Evolutionary conservation across 2,888 invertebrate species (phyloP), one percentile per base, ranked within the genome.

Genomic region (Ophioninae sp.): DNA sequence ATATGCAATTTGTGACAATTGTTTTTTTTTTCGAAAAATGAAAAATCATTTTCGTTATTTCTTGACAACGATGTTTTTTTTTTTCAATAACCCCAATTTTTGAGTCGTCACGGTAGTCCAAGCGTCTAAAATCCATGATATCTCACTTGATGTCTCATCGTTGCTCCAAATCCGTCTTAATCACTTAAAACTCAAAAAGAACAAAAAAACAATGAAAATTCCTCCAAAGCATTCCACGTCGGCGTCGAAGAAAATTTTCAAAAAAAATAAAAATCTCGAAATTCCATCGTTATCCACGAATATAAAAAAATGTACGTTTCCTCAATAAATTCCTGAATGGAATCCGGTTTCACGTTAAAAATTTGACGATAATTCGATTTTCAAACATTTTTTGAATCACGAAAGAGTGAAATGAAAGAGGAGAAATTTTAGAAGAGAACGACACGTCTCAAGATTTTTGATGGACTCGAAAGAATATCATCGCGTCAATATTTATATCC

Each of bases 401-500:
- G 58, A 22, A 20, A 63, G 22, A 20, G 22, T 67, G 17, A 71
- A 58, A 8, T 13, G 23, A 30, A 58, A 64, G 71, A 41, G 9
- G 17, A 23, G 41, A 17, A 58, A 7, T 59, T 44, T 44, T 68
- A 56, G 51, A 6, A 30, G 78, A 51, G 44, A 72, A 44, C 61
- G 69, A 76, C 68, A 73, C 69, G 37, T 68, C 22, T 23, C 74
- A 63, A 20, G 69, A 20, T 81, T 63, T 71, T 44, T 22, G 23
- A 80, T 72, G 75, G 78, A 85, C 83, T 86, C 80, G 72, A 73
- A 73, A 73, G 77, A 63, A 74, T 69, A 84, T 74, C 75, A 68
- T 77, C 84, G 37, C 82, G 84, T 83, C 82, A 82, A 85, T 86
- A 87, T 89, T 90, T 90, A 90, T 90, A 90, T 83, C 76, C 85